Evolutionary conservation across 2,797 vertebrate species (phyloP).

Genomic region (Channallabes apus): DNA sequence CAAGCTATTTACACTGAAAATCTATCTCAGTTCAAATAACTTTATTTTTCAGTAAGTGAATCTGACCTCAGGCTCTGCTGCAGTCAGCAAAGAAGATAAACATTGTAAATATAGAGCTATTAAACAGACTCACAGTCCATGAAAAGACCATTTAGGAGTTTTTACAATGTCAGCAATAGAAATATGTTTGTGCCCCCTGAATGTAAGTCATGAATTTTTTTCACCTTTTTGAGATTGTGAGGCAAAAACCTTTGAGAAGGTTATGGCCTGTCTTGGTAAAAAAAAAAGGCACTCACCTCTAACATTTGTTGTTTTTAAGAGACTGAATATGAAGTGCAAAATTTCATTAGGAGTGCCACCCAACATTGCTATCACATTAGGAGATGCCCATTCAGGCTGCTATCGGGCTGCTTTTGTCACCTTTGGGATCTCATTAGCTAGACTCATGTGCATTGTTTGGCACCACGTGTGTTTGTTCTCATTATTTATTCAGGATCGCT

Average conservation of each 20-base stretch:
- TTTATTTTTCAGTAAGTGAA: constrained; percentile 23
- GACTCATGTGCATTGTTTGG: constrained; percentile 31
- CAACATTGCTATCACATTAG: background rate
- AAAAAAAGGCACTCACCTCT: background rate
- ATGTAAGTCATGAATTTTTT: background rate
- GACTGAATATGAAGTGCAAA: background rate
- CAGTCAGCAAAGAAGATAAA: constrained; percentile 25
- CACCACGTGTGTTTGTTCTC: constrained; percentile 33
- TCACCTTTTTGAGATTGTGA: background rate
- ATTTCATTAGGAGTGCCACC: background rate
- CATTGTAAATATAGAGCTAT: constrained; percentile 14
- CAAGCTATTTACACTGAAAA: background rate
- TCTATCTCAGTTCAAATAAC: constrained; percentile 15
- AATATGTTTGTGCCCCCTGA: background rate
- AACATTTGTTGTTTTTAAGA: constrained; percentile 11
- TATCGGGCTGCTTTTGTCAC: constrained; percentile 18
- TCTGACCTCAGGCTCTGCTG: constrained; percentile 17
- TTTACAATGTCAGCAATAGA: constrained; percentile 20
- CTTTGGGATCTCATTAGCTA: constrained; percentile 50
- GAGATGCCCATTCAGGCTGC: background rate
- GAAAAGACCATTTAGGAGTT: constrained; percentile 21
- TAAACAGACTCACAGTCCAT: constrained; percentile 18
- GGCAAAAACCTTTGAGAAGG: too few relatives aligned
- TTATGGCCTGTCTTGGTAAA: background rate
- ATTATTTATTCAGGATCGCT: constrained; percentile 42